Evolutionary conservation across 2,113 vertebrate species (phyloP).

Genomic region (Lepus timidus): DNA sequence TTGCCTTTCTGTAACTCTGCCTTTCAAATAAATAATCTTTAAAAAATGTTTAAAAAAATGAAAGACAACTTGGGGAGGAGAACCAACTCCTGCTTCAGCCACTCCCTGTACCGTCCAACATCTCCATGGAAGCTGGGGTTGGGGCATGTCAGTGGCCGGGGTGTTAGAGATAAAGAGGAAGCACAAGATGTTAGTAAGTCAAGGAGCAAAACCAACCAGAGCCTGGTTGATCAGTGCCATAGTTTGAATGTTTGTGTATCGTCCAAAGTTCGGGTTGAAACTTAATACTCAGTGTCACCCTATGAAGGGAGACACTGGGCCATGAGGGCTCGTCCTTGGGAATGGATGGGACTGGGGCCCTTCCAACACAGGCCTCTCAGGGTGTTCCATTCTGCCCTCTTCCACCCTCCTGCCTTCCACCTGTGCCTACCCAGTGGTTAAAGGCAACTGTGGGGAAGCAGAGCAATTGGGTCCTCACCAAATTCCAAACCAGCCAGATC

Average conservation of each 20-base stretch:
- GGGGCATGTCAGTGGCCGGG: accelerated
- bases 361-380: too few relatives aligned
- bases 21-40: too few relatives aligned
- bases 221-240: neutral
- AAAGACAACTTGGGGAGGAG: neutral
- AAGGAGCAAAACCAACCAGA: neutral
- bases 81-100: neutral
- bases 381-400: too few relatives aligned
- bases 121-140: accelerated
- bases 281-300: accelerated
- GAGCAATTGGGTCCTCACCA: neutral
- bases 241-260: neutral
- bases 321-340: too few relatives aligned
- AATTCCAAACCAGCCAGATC: too few relatives aligned
- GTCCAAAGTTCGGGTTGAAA: neutral
- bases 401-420: neutral
- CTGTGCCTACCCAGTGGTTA: too few relatives aligned
- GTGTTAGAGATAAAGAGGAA: neutral
- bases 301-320: neutral
- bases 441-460: neutral
- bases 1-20: too few relatives aligned
- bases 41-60: too few relatives aligned
- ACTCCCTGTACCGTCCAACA: accelerated
- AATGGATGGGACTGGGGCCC: too few relatives aligned
- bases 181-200: too few relatives aligned